These are phyloP conservation scores for Puma concolor DNA, from an alignment of 2,113 vertebrate genomes.

Conservation along the genomic window DNA sequence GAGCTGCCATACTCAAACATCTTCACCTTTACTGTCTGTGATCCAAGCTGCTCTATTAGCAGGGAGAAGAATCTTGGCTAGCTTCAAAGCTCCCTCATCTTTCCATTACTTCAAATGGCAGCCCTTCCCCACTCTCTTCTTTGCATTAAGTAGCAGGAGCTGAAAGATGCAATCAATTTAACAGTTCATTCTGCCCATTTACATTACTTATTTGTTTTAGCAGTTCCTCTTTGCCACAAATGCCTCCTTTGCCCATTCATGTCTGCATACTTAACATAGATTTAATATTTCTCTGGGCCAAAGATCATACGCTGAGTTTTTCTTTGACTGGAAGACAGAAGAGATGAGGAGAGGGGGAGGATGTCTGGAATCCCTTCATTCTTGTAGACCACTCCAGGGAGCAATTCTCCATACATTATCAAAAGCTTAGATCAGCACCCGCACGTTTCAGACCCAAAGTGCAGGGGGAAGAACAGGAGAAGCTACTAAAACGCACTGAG, in stretches of 20 bases:
- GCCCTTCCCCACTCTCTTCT: conserved; percentile 24
- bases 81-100: conserved; percentile 12
- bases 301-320: background rate
- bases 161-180: conserved; percentile 31
- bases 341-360: background rate
- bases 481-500: background rate
- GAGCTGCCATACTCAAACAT: background rate
- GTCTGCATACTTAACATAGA: conserved; percentile 48
- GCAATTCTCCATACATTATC: background rate
- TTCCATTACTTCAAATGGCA: conserved; percentile 35
- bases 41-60: background rate
- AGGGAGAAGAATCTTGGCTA: background rate
- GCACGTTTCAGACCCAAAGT: background rate
- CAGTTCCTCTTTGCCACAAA: conserved; percentile 33
- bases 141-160: conserved; percentile 18
- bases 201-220: conserved; percentile 54
- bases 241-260: conserved; percentile 57
- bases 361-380: conserved; percentile 22
- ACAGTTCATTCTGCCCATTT: conserved; percentile 34
- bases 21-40: background rate
- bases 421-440: background rate
- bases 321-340: conserved; percentile 43
- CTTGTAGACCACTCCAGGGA: background rate
- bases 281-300: conserved; percentile 65
- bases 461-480: background rate